Conservation (phyloP, 2,888 invertebrate genomes). For the Perizoma flavofasciatum region DNA sequence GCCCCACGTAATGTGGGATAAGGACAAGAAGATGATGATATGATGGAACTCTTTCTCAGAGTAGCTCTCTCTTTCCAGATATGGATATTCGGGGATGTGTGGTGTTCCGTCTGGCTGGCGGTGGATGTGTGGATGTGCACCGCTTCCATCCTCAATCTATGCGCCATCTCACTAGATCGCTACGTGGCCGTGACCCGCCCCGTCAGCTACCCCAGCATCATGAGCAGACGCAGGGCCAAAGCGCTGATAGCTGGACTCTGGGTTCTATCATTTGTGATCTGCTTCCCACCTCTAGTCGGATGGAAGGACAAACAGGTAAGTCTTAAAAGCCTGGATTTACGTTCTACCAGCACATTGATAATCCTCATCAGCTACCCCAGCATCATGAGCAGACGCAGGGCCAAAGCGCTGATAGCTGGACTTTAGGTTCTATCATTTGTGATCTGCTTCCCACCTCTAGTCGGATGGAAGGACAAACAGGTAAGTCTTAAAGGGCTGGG, state of each 20-base stretch:
- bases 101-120: constrained; percentile 98
- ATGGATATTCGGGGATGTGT: constrained; percentile 98
- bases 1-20: no score
- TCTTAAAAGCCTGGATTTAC: constrained; percentile 1
- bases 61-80: constrained; percentile 80
- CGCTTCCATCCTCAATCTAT: constrained; percentile 97
- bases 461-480: constrained; percentile 93
- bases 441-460: constrained; percentile 97
- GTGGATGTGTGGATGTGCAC: constrained; percentile 99
- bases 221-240: constrained; percentile 93
- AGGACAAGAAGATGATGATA: no score
- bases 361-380: constrained; percentile 91
- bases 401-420: constrained; percentile 93
- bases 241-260: constrained; percentile 95
- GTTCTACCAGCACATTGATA: no score
- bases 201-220: constrained; percentile 96
- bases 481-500: constrained; percentile 39
- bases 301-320: constrained; percentile 89
- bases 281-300: constrained; percentile 97
- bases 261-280: constrained; percentile 97
- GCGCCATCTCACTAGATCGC: constrained; percentile 96
- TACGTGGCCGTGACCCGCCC: constrained; percentile 99
- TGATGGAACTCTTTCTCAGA: no score
- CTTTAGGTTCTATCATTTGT: constrained; percentile 98
- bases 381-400: constrained; percentile 93